phyloP scores from a whole-genome alignment of 2,888 invertebrate genomes.

The Archips crataeganus region DNA sequence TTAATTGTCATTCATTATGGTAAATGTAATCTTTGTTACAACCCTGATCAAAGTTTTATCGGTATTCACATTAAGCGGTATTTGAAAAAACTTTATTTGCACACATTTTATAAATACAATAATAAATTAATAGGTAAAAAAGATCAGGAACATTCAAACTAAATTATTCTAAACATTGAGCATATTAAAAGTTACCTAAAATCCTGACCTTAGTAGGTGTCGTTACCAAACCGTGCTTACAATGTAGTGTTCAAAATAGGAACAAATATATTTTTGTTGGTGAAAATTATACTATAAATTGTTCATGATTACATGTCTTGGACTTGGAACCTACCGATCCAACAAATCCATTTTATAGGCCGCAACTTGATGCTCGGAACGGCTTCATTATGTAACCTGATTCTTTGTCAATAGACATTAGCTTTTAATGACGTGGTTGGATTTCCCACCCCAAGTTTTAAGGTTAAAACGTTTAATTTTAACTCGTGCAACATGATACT shows the following conservation, averaged over 20 bases:
- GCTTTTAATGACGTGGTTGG: constrained; percentile 49
- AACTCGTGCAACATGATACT: constrained; percentile 3
- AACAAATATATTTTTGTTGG: constrained; percentile 39
- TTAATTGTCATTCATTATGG: too few species aligned
- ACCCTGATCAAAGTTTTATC: too few species aligned
- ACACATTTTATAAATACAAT: too few species aligned
- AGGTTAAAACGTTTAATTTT: constrained; percentile 22
- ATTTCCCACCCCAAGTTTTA: constrained; percentile 40
- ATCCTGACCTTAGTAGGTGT: too few species aligned
- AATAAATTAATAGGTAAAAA: too few species aligned
- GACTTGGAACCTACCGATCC: constrained; percentile 45
- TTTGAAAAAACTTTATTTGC: too few species aligned
- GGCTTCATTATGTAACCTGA: constrained; percentile 55
- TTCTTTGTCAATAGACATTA: constrained; percentile 54
- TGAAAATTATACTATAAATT: neutral
- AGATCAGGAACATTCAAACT: too few species aligned
- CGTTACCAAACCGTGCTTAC: too few species aligned
- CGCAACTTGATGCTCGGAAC: constrained; percentile 49
- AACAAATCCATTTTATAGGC: constrained; percentile 51
- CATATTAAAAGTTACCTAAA: too few species aligned
- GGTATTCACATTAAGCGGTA: too few species aligned
- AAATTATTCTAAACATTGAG: too few species aligned
- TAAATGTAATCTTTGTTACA: too few species aligned
- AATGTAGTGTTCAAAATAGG: constrained; percentile 39
- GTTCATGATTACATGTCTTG: constrained; percentile 2